Conservation (phyloP, 2,113 vertebrate species). For the Pomatostomus ruficeps region DNA sequence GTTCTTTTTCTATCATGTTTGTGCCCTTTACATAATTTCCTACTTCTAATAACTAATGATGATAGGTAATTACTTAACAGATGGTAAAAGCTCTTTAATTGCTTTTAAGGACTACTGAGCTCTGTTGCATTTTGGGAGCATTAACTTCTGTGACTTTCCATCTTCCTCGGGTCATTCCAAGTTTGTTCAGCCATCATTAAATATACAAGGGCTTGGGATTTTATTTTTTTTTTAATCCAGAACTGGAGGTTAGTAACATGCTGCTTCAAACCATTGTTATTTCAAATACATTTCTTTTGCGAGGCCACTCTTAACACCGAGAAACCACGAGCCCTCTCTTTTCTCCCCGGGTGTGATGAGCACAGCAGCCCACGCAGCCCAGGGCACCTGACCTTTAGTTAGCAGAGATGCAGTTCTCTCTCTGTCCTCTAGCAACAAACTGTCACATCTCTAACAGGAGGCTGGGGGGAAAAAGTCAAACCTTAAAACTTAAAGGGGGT, state of each 20-base stretch:
- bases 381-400: not conserved
- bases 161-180: constrained; percentile 24
- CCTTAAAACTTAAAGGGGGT: not conserved
- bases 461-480: not conserved
- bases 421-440: not conserved
- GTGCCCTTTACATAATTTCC: constrained; percentile 26
- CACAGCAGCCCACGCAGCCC: not conserved
- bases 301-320: not conserved
- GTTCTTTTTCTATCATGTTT: constrained; percentile 8
- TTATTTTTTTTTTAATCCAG: not conserved
- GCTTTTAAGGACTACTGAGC: constrained; percentile 32
- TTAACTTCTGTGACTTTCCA: constrained; percentile 26
- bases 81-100: constrained; percentile 50
- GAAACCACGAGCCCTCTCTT: not conserved
- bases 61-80: constrained; percentile 51
- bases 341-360: not conserved
- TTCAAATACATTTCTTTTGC: not conserved
- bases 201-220: not conserved
- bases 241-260: not conserved
- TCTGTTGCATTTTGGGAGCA: constrained; percentile 4
- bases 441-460: not conserved
- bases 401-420: not conserved
- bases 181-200: not conserved
- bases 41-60: constrained; percentile 53
- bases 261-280: not conserved